These are phyloP conservation scores for Nyctibius grandis DNA, from an alignment of 2,797 vertebrate species.

Conservation along the genomic window DNA sequence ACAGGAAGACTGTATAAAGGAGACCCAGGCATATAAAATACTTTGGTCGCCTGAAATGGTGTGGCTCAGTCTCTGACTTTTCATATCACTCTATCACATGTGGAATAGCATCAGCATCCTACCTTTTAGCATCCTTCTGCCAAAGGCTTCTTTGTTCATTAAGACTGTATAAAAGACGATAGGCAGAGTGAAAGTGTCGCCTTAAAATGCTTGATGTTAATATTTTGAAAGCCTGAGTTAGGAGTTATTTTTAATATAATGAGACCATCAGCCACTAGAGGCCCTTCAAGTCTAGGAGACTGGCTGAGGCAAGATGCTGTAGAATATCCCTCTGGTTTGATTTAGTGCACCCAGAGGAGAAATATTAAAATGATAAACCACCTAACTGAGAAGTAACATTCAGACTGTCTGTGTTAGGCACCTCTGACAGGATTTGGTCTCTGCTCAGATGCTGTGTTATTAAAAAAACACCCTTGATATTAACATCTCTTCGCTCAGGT, in stretches of 20 bases:
- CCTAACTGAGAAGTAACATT: background rate
- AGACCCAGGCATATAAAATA: background rate
- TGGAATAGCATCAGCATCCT: background rate
- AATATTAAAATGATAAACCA: background rate
- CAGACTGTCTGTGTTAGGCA: background rate
- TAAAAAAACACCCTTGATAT: background rate
- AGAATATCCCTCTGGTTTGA: background rate
- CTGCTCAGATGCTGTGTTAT: background rate
- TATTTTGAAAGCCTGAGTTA: background rate
- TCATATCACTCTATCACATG: background rate
- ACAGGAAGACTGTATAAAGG: background rate
- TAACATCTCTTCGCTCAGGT: background rate
- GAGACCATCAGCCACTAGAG: slow-evolving; percentile 56
- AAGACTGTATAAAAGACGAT: background rate
- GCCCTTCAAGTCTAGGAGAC: slow-evolving; percentile 38
- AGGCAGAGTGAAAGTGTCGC: background rate
- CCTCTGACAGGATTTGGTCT: background rate
- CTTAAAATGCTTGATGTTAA: background rate
- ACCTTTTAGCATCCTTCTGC: background rate
- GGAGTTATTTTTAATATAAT: background rate
- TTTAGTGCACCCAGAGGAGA: background rate
- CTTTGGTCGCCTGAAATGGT: background rate
- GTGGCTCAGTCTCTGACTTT: background rate
- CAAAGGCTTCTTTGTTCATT: background rate
- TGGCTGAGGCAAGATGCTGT: background rate